Evolutionary conservation across 2,888 invertebrate species (phyloP), one percentile per base, ranked within the genome.

Genomic region (Vanessa cardui): DNA sequence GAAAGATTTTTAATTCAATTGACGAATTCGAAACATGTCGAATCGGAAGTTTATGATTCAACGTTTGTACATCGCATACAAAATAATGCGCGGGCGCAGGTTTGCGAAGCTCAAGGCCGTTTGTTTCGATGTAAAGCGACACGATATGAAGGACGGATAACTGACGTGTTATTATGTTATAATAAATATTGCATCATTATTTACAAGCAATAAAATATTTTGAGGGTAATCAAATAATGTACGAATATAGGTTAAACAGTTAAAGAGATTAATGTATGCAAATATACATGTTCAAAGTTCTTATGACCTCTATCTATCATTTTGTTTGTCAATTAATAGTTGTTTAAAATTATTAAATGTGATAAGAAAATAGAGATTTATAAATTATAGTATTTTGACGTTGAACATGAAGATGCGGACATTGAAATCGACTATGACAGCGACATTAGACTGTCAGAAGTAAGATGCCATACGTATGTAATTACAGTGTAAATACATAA

Each of bases 71-170:
- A n/a, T 26, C 39, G 64, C 44, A 52, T 59, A 52, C 18, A 39
- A 62, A 62, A 62, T 62, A 33, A 16, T 56, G 56, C 56, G 56
- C 56, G 56, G 56, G 56, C 68, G 63, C 44, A 58, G 60, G 58
- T 54, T 60, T 21, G 54, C 60, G 15, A 60, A 61, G 56, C 61
- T 64, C 69, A 71, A 71, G 61, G 66, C 58, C 62, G 6, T 64
- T 61, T 21, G 47, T 64, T 66, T 64, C 58, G 66, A 60, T 71
- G 56, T 21, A 18, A 15, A 50, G 33, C 39, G 46, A 56, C 56
- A 46, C 8, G 6, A 52, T 52, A 60, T 56, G 61, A 64, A 64
- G 66, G 69, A 64, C 47, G 52, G 44, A 44, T 12, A 12, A 21
- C 47, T 46, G 26, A 61, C 61, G 39, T 52, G 46, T 39, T 49